These are phyloP conservation scores for Raja brachyura DNA, from an alignment of 2,113 vertebrate genomes.

Conservation along the genomic window DNA sequence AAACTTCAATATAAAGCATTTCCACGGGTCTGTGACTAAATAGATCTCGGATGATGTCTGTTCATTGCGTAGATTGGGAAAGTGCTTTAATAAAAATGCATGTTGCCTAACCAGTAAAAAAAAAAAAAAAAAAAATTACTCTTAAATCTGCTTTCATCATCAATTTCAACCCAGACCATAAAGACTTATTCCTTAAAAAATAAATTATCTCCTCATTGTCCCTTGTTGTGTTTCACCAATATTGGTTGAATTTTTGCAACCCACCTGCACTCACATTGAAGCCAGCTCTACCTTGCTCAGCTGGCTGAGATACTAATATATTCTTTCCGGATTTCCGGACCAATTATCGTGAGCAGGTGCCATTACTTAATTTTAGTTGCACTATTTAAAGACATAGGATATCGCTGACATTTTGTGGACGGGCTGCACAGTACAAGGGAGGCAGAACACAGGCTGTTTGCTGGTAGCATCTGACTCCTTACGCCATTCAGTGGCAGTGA, in stretches of 20 bases:
- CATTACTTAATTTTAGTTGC: too few species aligned
- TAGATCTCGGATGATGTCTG: background rate
- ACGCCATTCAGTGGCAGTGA: too few species aligned
- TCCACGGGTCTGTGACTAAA: background rate
- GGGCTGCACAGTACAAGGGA: too few species aligned
- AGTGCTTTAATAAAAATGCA: background rate
- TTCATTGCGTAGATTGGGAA: background rate
- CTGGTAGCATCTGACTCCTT: too few species aligned
- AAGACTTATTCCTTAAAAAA: background rate
- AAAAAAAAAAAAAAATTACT: too few species aligned
- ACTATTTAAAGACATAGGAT: too few species aligned
- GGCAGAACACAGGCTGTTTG: too few species aligned
- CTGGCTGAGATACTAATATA: too few species aligned
- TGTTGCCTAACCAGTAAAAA: slow-evolving; percentile 18
- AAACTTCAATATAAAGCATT: background rate
- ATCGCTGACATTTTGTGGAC: too few species aligned
- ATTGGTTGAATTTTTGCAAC: background rate
- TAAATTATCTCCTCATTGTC: background rate
- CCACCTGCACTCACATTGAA: background rate
- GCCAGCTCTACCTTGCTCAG: background rate
- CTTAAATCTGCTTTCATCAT: background rate
- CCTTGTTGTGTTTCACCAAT: background rate
- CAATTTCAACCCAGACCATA: background rate
- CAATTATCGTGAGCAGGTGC: too few species aligned
- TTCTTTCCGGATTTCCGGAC: too few species aligned